These are phyloP conservation scores for Gobio gobio DNA, from an alignment of 2,113 vertebrate species.

Conservation along the genomic window DNA sequence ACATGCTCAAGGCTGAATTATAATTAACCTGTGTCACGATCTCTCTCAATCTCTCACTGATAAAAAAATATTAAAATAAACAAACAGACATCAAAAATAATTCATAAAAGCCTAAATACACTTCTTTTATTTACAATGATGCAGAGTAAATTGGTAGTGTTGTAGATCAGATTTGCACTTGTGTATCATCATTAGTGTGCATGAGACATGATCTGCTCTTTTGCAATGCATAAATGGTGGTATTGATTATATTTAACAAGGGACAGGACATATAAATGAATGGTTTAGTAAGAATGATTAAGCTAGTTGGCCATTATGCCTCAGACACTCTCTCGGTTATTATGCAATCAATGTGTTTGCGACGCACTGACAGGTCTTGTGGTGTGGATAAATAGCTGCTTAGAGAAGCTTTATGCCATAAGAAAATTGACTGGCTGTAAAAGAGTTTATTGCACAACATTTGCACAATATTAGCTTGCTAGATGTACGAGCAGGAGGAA, in stretches of 20 bases:
- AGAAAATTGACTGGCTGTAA: background rate
- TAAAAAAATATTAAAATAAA: background rate
- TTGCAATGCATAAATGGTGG: background rate
- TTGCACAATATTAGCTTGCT: background rate
- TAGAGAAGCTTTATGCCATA: background rate
- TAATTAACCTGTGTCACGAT: background rate
- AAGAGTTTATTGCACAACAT: background rate
- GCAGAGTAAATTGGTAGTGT: background rate
- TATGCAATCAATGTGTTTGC: constrained; percentile 20
- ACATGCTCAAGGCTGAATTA: background rate
- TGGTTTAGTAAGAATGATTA: background rate
- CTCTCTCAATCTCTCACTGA: background rate
- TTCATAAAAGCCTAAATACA: background rate
- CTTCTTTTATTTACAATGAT: background rate
- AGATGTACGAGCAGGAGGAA: too few relatives aligned
- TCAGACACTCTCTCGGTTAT: background rate
- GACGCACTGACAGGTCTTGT: background rate
- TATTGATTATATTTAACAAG: constrained; percentile 30
- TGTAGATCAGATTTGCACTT: background rate
- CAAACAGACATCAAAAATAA: background rate
- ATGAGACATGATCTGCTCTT: background rate
- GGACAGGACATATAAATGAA: background rate
- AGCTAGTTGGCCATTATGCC: background rate
- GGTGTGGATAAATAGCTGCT: background rate
- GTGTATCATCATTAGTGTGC: background rate